Conservation (phyloP, 2,797 vertebrate species). For the Enteromius paludinosus region DNA sequence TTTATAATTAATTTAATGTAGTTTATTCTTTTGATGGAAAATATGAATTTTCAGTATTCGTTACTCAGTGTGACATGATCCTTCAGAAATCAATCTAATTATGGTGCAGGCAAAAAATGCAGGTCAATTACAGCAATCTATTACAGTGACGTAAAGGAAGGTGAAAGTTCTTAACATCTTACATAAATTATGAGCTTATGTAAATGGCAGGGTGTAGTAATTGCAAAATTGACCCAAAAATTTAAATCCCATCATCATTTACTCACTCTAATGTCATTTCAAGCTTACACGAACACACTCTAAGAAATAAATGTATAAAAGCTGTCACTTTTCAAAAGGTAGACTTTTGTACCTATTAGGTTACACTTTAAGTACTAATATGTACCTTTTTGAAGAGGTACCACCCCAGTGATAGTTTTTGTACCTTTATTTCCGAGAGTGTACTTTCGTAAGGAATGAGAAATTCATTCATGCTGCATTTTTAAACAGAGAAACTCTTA, state of each 20-base stretch:
- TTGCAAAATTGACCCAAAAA: neutral
- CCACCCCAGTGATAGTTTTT: too few species aligned
- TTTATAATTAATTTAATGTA: too few species aligned
- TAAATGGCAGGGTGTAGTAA: neutral
- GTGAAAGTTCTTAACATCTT: neutral
- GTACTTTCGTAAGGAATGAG: neutral
- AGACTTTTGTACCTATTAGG: too few species aligned
- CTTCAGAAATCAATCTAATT: neutral
- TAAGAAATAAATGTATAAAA: too few species aligned
- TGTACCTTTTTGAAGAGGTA: too few species aligned
- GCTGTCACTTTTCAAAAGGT: too few species aligned
- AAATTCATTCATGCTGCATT: neutral
- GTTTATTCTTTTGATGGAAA: neutral
- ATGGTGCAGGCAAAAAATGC: neutral
- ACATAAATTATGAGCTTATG: conserved; percentile 14
- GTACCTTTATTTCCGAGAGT: too few species aligned
- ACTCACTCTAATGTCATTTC: neutral
- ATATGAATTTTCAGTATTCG: neutral
- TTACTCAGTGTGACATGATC: neutral
- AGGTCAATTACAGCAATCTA: neutral
- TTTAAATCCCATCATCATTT: neutral
- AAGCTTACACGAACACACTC: neutral
- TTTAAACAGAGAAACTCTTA: neutral
- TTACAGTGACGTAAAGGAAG: neutral
- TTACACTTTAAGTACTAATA: too few species aligned